phyloP scores from a whole-genome alignment of 2,888 invertebrate species.

The Labia minor region DNA sequence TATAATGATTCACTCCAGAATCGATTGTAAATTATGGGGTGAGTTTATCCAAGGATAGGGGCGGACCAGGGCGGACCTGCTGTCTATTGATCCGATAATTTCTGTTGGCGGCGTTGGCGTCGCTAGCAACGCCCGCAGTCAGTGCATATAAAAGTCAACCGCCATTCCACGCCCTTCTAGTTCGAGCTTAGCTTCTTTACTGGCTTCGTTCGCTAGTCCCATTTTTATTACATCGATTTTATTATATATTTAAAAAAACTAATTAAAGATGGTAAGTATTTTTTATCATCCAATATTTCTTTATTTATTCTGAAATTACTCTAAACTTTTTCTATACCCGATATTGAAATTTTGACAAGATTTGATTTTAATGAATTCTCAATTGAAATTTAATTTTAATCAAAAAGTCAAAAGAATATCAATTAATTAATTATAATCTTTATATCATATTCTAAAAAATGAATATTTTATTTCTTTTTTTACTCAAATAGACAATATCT shows the following conservation, averaged over 20 bases:
- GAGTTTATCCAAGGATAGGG: no score
- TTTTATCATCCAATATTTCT: background rate
- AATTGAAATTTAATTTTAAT: background rate
- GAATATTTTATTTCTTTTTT: no score
- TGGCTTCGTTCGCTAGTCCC: background rate
- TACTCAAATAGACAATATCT: no score
- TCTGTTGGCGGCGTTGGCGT: background rate
- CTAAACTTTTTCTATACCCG: background rate
- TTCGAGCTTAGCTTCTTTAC: background rate
- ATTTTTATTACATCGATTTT: background rate
- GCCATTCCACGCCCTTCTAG: slow-evolving; percentile 2
- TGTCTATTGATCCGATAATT: background rate
- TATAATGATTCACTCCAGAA: no score
- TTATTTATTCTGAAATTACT: background rate
- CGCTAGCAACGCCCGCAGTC: background rate
- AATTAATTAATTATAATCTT: no score
- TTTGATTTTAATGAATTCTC: background rate
- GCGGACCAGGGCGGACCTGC: no score
- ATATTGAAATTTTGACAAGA: background rate
- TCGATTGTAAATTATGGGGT: no score
- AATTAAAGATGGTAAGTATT: background rate
- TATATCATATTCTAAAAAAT: no score
- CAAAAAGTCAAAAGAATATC: no score
- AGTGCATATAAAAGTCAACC: background rate
- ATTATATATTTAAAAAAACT: background rate